These are phyloP conservation scores for Catharus fuscescens DNA, from an alignment of 2,113 vertebrate species.

Conservation along the genomic window DNA sequence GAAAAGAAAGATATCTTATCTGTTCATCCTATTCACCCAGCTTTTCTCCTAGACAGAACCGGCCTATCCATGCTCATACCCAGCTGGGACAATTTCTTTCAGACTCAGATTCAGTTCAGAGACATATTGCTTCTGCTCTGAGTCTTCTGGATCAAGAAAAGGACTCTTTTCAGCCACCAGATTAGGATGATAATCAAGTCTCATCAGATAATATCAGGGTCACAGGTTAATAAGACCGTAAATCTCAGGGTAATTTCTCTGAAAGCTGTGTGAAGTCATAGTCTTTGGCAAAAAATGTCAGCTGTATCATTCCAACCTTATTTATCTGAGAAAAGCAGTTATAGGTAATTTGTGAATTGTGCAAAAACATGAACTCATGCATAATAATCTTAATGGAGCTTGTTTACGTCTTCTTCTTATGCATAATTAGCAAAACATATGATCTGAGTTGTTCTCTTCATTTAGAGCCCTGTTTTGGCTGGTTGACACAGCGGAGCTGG, in stretches of 20 bases:
- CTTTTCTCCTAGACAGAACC: not conserved
- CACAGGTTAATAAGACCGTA: not conserved
- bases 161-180: not conserved
- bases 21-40: not conserved
- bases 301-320: not conserved
- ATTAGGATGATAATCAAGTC: not conserved
- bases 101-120: not conserved
- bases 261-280: slow-evolving; percentile 1
- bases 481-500: not conserved
- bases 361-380: slow-evolving; percentile 22
- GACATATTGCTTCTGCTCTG: not conserved
- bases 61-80: too few relatives aligned
- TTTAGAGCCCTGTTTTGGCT: slow-evolving; percentile 45
- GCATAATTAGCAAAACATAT: slow-evolving; percentile 34
- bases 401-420: slow-evolving; percentile 19
- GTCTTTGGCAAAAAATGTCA: slow-evolving; percentile 24
- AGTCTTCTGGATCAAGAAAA: not conserved
- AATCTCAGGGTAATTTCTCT: slow-evolving; percentile 19
- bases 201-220: not conserved
- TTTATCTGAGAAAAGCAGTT: slow-evolving; percentile 14
- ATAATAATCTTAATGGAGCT: slow-evolving; percentile 33
- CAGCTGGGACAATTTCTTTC: not conserved
- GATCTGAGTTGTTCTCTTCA: slow-evolving; percentile 3
- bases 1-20: not conserved
- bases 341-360: slow-evolving; percentile 28